A percentile compares a stretch with the other conserved stretches of the same genome.
Evolutionary conservation across 2,113 vertebrate genomes (phyloP).

Genomic region (Lepus timidus): DNA sequence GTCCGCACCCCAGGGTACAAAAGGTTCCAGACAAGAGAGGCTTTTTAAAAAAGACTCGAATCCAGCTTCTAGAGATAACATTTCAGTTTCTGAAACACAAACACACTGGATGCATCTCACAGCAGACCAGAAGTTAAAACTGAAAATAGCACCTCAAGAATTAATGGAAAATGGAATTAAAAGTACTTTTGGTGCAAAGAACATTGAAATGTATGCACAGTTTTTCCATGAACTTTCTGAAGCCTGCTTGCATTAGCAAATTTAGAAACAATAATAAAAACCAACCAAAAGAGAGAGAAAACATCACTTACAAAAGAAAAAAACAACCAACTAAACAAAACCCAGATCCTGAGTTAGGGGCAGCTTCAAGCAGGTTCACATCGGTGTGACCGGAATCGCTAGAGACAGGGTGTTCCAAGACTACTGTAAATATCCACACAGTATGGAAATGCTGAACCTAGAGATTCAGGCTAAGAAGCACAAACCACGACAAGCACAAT

Average conservation of each 20-base stretch:
- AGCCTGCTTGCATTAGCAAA: not conserved
- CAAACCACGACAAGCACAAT: not conserved
- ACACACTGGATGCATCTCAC: not conserved
- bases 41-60: not conserved
- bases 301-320: not conserved
- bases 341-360: not conserved
- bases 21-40: not conserved
- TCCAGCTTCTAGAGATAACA: not conserved
- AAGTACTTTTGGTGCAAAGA: no score
- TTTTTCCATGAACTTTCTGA: no score
- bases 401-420: not conserved
- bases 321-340: not conserved
- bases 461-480: not conserved
- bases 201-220: no score
- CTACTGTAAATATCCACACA: not conserved
- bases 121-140: not conserved
- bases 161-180: no score
- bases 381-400: not conserved
- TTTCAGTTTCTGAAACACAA: not conserved
- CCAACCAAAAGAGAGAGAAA: slow-evolving; percentile 29
- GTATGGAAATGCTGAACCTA: not conserved
- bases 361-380: not conserved
- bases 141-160: not conserved
- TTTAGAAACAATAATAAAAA: not conserved
- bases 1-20: not conserved